Base-by-base conservation (phyloP, 2,888 invertebrate species). In the Nasonovia ribisnigri region DNA sequence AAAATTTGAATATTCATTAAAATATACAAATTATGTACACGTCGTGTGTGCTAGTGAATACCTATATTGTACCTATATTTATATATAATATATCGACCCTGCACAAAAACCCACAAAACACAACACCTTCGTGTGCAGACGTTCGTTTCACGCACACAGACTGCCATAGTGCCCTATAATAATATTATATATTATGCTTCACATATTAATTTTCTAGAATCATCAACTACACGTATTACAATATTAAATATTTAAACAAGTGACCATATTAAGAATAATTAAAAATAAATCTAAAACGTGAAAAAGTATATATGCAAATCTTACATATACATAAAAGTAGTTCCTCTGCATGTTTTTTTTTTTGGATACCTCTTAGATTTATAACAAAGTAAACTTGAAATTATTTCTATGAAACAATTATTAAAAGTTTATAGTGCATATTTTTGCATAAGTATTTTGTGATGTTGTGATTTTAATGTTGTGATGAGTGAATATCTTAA, bases 41-140 rank as follows among this genome's bases (percentile, higher is more conserved):
- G 20, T 20, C 20, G 20, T 36, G 36, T 77, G 36, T 77, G 13
- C 67, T 2, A 67, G 67, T 67, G 2, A 77, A 77, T 36, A 77
- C 4, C 4, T 10, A 48, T 10, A 46, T 46, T 3, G 11, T 48
- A 51, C 16, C 11, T 51, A 51, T 48, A 36, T 77, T 6, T 36
- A 77, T 36, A 20, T 36, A 20, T 36, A 77, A 77, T 77, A 8
- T 36, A 36, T 77, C 77, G 20, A 77, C 8, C 20, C 36, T 1
- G 6, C 20, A 77, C 6, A 77, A 67, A 36, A 36, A 77, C 77
- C 20, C 77, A 6, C 36, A 6, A 36, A 77, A 77, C 36, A 36
- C 77, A 77, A 67, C 77, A 77, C 77, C 67, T 77, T 77, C 36
- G 77, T 77, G 77, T 77, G 77, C 36, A 77, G 36, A 36, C 77